phyloP scores from a whole-genome alignment of 2,888 invertebrate species.

The Eupeodes latifasciatus region DNA sequence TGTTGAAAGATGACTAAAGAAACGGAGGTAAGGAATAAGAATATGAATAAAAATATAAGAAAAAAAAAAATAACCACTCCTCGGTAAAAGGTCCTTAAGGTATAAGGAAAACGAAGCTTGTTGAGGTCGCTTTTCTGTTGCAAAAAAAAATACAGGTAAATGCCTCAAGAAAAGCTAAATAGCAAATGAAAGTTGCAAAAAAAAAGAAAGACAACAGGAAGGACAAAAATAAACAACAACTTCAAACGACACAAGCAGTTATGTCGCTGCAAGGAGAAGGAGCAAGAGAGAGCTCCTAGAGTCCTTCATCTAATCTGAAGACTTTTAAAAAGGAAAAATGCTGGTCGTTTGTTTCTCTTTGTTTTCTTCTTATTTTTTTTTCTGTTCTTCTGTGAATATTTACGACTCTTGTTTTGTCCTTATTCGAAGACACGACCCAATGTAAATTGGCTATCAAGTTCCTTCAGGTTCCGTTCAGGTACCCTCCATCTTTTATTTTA shows the following conservation, averaged over 20 bases:
- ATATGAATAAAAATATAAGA: neutral
- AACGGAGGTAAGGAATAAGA: neutral
- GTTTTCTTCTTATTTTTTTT: conserved; percentile 21
- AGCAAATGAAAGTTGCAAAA: neutral
- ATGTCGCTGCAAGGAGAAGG: neutral
- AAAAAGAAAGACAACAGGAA: neutral
- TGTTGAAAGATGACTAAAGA: conserved; percentile 35
- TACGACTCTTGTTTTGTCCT: conserved; percentile 69
- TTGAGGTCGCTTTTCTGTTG: conserved; percentile 26
- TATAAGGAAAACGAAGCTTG: conserved; percentile 15
- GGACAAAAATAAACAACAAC: conserved; percentile 10
- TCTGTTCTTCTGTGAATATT: conserved; percentile 42
- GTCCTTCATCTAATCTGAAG: conserved; percentile 29
- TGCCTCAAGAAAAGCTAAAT: conserved; percentile 30
- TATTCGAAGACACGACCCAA: conserved; percentile 65
- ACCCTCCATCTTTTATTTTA: conserved; percentile 69
- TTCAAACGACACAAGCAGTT: conserved; percentile 50
- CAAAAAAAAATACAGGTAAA: conserved; percentile 44
- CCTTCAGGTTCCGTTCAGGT: conserved; percentile 32
- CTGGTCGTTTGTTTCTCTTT: conserved; percentile 45
- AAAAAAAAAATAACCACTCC: neutral
- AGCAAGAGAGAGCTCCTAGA: neutral
- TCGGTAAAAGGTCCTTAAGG: conserved; percentile 56
- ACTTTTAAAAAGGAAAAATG: conserved; percentile 38
- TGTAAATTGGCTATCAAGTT: conserved; percentile 68